A percentile compares a stretch with the other conserved stretches of the same genome.
These are phyloP conservation scores for Enteromius trimaculatus DNA, from an alignment of 2,797 vertebrate genomes.

Conservation along the genomic window DNA sequence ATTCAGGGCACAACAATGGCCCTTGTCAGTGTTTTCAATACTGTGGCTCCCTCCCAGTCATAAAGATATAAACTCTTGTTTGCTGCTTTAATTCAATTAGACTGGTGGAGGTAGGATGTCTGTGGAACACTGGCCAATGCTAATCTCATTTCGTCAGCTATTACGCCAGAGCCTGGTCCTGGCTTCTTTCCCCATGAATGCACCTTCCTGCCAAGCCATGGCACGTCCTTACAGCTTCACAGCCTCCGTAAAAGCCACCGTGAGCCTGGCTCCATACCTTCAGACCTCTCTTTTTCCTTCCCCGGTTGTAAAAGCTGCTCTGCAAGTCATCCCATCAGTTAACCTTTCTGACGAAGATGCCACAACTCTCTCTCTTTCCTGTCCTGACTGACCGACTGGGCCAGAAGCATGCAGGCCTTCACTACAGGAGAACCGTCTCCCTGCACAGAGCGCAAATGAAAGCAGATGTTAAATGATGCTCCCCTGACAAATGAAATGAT, in stretches of 20 bases:
- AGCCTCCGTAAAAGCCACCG: constrained; percentile 40
- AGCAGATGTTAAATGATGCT: constrained; percentile 62
- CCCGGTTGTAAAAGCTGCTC: neutral
- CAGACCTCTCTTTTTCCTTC: constrained; percentile 5
- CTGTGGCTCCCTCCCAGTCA: constrained; percentile 50
- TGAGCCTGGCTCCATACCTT: constrained; percentile 19
- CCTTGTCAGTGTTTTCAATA: constrained; percentile 53
- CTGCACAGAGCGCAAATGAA: constrained; percentile 45
- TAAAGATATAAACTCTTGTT: constrained; percentile 64
- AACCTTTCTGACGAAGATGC: neutral
- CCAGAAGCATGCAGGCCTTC: neutral
- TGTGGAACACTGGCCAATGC: constrained; percentile 59
- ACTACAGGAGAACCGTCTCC: constrained; percentile 24
- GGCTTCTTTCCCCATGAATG: constrained; percentile 42
- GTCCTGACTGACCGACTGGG: constrained; percentile 1
- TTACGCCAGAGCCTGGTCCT: constrained; percentile 48
- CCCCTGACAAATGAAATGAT: constrained; percentile 61
- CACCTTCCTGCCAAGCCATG: constrained; percentile 52
- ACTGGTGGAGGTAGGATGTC: constrained; percentile 62
- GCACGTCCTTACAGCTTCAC: constrained; percentile 36
- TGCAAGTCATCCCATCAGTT: constrained; percentile 18
- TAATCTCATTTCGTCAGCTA: constrained; percentile 61
- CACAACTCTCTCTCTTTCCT: neutral
- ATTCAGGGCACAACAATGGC: constrained; percentile 20
- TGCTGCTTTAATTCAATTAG: constrained; percentile 62